Base-by-base conservation (phyloP, 2,888 invertebrate genomes). In the Apeira syringaria region DNA sequence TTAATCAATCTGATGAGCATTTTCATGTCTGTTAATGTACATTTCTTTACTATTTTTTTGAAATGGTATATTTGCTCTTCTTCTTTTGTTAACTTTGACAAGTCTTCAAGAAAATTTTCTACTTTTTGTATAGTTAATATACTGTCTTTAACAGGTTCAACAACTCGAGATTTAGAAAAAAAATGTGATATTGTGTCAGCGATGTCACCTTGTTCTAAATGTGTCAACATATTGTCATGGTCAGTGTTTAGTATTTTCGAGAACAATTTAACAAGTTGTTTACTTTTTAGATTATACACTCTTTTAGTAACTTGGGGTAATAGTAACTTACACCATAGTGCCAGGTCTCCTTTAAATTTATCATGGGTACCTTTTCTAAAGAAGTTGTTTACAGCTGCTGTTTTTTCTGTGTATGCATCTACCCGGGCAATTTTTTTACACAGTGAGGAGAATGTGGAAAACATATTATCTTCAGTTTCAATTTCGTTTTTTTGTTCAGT, bases 211-310 rank as follows among this genome's bases (percentile, higher is more conserved):
- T 96, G 92, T 68, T 98, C 97, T 56, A 98, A 90, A 80, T 97
- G 94, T 55, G 94, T 93, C 5, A 96, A 79, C 97, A 99, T 98
- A 29, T 94, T 94, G 57, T 94, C 93, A 48, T 93, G 94, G 75
- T 94, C 93, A 0, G 91, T 91, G 2, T 88, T 80, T 56, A 98
- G 95, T 46, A 98, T 93, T 80, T 93, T 92, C 29, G 97, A 94
- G 74, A 97, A 98, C 28, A 98, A 79, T 80, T 98, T 98, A 0
- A 97, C 89, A 37, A 99, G 88, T 68, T 98, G 97, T 74, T 97
- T 98, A 70, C 95, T 97, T 86, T 97, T 97, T 32, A 99, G 85
- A 86, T 98, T 98, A 74, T 98, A 99, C 18, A 98, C 93, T 47
- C 96, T 90, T 74, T 97, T 97, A 7, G 93, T 92, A 13, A 94